Evolutionary conservation across 2,888 invertebrate species (phyloP).

Genomic region (Pimpla rufipes): DNA sequence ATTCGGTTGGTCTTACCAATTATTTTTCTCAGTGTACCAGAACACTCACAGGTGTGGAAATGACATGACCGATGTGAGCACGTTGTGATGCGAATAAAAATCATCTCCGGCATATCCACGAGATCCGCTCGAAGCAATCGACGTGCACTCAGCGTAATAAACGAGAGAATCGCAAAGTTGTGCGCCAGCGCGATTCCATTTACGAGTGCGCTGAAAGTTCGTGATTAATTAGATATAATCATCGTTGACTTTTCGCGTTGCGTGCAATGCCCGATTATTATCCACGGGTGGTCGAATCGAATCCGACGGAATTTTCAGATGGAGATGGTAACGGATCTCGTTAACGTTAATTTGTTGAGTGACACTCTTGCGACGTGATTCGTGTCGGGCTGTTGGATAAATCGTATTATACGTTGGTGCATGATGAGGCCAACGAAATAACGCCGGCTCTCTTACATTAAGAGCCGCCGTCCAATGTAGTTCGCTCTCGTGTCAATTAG

Average conservation of each 20-base stretch:
- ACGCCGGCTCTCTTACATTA: neutral
- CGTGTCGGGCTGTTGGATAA: neutral
- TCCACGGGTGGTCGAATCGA: neutral
- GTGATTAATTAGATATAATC: slow-evolving; percentile 53
- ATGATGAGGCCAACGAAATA: no score
- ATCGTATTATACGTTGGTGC: neutral
- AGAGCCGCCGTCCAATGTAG: neutral
- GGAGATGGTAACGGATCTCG: neutral
- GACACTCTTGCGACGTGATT: neutral
- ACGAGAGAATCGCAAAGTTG: neutral
- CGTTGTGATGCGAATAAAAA: slow-evolving; percentile 24
- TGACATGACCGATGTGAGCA: neutral
- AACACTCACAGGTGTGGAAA: no score
- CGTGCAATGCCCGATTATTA: neutral
- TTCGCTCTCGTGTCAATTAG: neutral
- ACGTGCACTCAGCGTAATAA: slow-evolving; percentile 31
- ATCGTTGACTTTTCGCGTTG: neutral
- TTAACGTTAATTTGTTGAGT: neutral
- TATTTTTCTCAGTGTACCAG: no score
- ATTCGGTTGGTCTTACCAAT: no score
- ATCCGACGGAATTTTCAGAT: neutral
- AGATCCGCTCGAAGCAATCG: neutral
- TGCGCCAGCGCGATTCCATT: slow-evolving; percentile 14
- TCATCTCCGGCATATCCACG: slow-evolving; percentile 31
- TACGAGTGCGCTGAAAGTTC: slow-evolving; percentile 27